Conservation (phyloP, 1,140 invertebrate species). For the Schmidtea mediterranea region DNA sequence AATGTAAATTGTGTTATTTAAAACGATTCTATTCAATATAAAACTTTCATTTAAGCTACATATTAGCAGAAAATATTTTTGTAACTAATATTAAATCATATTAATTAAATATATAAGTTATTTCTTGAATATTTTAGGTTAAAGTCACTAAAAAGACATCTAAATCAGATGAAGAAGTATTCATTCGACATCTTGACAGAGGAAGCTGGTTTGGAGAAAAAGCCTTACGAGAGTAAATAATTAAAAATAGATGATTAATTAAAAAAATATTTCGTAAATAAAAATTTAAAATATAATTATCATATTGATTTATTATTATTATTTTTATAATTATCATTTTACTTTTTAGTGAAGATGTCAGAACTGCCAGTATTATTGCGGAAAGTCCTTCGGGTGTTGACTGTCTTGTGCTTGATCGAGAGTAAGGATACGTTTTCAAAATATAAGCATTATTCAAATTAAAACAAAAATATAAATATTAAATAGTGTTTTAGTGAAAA, state of each 20-base stretch:
- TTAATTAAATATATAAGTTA: too few species aligned
- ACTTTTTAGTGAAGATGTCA: slow-evolving; percentile 56
- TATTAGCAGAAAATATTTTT: too few species aligned
- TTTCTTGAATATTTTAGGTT: not conserved
- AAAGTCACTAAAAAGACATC: slow-evolving; percentile 51
- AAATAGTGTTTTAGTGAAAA: too few species aligned
- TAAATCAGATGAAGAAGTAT: slow-evolving; percentile 43
- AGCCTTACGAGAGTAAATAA: slow-evolving; percentile 14
- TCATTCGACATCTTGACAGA: slow-evolving; percentile 17
- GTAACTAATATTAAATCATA: too few species aligned
- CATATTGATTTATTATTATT: slow-evolving; percentile 1
- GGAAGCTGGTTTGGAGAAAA: slow-evolving; percentile 25
- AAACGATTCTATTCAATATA: too few species aligned
- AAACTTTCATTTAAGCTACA: too few species aligned
- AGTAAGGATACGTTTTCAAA: slow-evolving; percentile 4
- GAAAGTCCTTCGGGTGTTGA: slow-evolving; percentile 71
- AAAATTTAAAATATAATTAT: too few species aligned
- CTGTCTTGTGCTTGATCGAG: slow-evolving; percentile 75
- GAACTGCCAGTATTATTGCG: slow-evolving; percentile 92
- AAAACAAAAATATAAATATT: too few species aligned
- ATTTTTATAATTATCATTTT: slow-evolving; percentile 8
- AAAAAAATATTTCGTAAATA: too few species aligned
- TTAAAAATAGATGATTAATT: too few species aligned
- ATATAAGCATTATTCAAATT: not conserved
- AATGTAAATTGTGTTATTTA: too few species aligned